These are phyloP conservation scores for Zeus faber DNA, from an alignment of 2,113 vertebrate genomes.

Conservation along the genomic window DNA sequence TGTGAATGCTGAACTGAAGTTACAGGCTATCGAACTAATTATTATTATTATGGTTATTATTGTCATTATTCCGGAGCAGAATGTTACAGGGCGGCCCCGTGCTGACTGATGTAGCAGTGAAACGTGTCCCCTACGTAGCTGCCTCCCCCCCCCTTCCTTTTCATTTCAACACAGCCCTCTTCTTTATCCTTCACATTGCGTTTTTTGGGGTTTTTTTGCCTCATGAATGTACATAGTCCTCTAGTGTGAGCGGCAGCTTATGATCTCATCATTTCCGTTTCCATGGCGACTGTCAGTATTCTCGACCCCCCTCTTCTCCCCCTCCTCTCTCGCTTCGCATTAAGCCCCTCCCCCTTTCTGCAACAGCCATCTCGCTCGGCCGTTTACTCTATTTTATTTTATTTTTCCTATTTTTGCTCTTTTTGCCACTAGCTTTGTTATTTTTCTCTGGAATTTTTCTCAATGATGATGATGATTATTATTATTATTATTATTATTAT, in stretches of 20 bases:
- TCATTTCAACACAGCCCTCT: background rate
- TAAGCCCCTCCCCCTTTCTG: background rate
- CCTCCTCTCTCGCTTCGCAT: conserved; percentile 20
- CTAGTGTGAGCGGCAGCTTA: conserved; percentile 69
- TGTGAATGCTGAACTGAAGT: conserved; percentile 52
- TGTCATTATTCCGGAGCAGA: conserved; percentile 49
- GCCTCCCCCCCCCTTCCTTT: background rate
- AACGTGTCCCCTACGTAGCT: conserved; percentile 6
- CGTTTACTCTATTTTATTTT: conserved; percentile 65
- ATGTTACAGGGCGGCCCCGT: conserved; percentile 47
- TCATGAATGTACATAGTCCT: conserved; percentile 60
- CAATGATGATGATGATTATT: conserved; percentile 38
- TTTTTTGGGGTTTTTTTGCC: conserved; percentile 6
- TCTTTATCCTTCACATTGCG: background rate
- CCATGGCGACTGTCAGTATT: conserved; percentile 61
- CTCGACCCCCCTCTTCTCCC: background rate
- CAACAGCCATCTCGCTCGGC: conserved; percentile 39
- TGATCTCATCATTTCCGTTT: conserved; percentile 54
- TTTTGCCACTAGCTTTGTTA: conserved; percentile 76
- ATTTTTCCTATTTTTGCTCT: conserved; percentile 69
- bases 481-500: conserved; percentile 54
- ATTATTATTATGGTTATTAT: no score
- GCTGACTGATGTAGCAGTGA: conserved; percentile 30
- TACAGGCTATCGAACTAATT: conserved; percentile 74
- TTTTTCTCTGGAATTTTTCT: conserved; percentile 8